Conservation (phyloP, 2,797 vertebrate genomes). For the Gymnothorax javanicus region DNA sequence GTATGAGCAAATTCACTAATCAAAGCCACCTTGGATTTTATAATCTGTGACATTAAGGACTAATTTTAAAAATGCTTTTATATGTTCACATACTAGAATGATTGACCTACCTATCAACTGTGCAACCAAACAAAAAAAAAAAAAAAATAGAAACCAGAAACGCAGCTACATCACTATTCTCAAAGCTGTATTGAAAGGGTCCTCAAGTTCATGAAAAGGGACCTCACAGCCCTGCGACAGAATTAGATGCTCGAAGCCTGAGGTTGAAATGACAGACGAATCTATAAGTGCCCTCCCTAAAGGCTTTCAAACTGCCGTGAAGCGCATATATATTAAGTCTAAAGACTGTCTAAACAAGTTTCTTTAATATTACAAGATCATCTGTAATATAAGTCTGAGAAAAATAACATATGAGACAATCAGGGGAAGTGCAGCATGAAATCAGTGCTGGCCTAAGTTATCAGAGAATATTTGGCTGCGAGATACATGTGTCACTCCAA, state of each 20-base stretch:
- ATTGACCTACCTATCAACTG: neutral
- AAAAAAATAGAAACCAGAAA: neutral
- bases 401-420: too few relatives aligned
- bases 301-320: constrained; percentile 53
- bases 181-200: constrained; percentile 24
- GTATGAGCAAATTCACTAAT: neutral
- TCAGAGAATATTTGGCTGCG: neutral
- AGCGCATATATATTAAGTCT: neutral
- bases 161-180: constrained; percentile 7
- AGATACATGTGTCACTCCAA: neutral
- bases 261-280: constrained; percentile 68
- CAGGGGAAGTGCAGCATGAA: too few relatives aligned
- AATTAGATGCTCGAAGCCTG: constrained; percentile 62
- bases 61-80: neutral
- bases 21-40: neutral
- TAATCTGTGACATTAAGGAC: neutral
- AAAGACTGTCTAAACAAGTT: neutral
- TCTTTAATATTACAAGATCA: neutral
- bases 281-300: constrained; percentile 57
- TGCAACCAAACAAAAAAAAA: neutral
- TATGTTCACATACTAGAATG: neutral
- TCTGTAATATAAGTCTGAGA: too few relatives aligned
- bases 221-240: constrained; percentile 60
- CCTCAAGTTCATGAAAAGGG: constrained; percentile 48
- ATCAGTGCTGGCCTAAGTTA: neutral